These are phyloP conservation scores for Caenorhabditis panamensis DNA, from an alignment of 2,888 invertebrate genomes.

Conservation along the genomic window DNA sequence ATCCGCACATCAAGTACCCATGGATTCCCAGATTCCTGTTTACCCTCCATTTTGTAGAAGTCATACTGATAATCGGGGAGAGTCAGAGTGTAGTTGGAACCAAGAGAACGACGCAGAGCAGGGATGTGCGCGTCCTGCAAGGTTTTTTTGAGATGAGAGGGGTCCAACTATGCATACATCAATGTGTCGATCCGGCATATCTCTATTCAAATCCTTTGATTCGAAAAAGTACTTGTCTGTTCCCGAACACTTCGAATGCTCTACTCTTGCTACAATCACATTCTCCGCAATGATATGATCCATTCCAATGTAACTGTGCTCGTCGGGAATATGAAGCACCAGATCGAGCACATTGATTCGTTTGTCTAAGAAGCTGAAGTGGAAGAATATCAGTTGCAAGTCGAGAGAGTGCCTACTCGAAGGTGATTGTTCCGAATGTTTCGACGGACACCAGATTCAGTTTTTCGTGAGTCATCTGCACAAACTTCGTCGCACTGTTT, in stretches of 20 bases:
- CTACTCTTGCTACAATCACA: constrained; percentile 9
- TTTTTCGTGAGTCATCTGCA: neutral
- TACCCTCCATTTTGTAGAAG: neutral
- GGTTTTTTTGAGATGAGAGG: neutral
- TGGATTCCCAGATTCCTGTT: neutral
- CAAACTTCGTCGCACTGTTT: too few relatives aligned
- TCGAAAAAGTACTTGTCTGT: neutral
- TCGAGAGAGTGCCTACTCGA: constrained; percentile 7
- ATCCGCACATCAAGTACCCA: constrained; percentile 12
- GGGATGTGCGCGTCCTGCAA: neutral
- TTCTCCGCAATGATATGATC: constrained; percentile 25
- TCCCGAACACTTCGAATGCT: constrained; percentile 19
- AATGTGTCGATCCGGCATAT: neutral
- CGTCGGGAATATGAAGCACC: neutral
- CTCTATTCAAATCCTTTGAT: neutral
- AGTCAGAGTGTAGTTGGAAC: neutral
- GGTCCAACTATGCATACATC: neutral
- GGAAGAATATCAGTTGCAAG: too few relatives aligned
- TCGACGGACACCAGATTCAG: neutral
- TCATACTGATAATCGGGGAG: neutral
- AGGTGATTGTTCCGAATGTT: constrained; percentile 6
- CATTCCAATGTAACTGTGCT: constrained; percentile 6
- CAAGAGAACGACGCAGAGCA: neutral
- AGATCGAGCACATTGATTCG: neutral
- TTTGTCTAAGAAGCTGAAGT: constrained; percentile 24